Base-by-base conservation (phyloP, 2,797 vertebrate genomes). In the Manis pentadactyla region DNA sequence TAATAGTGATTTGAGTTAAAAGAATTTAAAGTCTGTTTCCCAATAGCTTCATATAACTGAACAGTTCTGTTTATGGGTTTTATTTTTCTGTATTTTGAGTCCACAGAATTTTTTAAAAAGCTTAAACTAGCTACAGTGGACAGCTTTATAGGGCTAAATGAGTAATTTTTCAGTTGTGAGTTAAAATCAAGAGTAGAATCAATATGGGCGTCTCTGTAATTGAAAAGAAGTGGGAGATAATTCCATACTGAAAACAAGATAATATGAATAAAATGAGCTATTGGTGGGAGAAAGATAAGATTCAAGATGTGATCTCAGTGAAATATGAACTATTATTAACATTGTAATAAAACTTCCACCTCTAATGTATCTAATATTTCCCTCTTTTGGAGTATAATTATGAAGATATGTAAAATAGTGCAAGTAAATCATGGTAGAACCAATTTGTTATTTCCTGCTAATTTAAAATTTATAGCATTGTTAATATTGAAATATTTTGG, bases 161-260 rank as follows among this genome's bases (percentile, higher is more conserved):
- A 98, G 98, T 98, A 98, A 99, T 99, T 98, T 99, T 98, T 99
- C 98, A 98, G 98, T 98, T 97, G 96, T 66, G 61, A 98, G 98
- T 98, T 98, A 98, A 98, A 98, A 98, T 98, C 98, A 98, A 98
- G 98, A 93, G 91, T 79, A 98, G 97, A 98, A 98, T 99, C 98
- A 99, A 99, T 99, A 98, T 96, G 95, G 97, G 97, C 97, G 98
- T 98, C 85, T 69, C 97, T 98, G 98, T 99, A 98, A 99, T 99
- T 98, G 98, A 99, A 99, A 99, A 98, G 96, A 98, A 99, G 99
- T 98, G 98, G 98, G 99, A 98, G 98, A 98, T 98, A 98, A 98
- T 98, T 98, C 97, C 98, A 98, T 92, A 93, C 96, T 97, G 98
- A 98, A 99, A 98, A 98, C 98, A 98, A 98, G 98, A 98, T 99